These are phyloP conservation scores for Phalangium opilio DNA, from an alignment of 2,888 invertebrate species.

Conservation along the genomic window DNA sequence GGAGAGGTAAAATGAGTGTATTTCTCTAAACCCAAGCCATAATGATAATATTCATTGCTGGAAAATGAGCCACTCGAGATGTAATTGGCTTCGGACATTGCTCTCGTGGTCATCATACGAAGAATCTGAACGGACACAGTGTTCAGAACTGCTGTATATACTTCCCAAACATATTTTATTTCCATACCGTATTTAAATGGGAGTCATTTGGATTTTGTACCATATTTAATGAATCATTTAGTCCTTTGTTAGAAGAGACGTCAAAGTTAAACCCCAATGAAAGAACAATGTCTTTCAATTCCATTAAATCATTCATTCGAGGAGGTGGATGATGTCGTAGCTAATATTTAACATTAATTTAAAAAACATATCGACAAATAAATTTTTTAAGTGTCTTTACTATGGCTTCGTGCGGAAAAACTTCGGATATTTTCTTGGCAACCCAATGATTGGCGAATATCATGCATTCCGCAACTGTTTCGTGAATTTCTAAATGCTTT, in stretches of 20 bases:
- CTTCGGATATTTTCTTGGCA: conserved; percentile 27
- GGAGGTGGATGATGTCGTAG: conserved; percentile 30
- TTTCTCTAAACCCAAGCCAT: conserved; percentile 27
- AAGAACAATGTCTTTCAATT: conserved; percentile 26
- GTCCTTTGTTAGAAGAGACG: conserved; percentile 26
- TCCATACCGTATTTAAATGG: conserved; percentile 26
- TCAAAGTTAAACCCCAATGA: conserved; percentile 26
- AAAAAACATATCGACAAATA: conserved; percentile 4
- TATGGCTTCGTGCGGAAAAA: conserved; percentile 26
- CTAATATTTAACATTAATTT: conserved; percentile 21
- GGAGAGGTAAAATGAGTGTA: conserved; percentile 40
- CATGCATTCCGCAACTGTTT: conserved; percentile 32
- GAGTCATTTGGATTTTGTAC: conserved; percentile 28
- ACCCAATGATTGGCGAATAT: conserved; percentile 33
- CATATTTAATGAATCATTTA: conserved; percentile 28
- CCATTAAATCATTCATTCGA: conserved; percentile 27
- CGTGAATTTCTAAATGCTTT: conserved; percentile 29
- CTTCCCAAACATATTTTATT: background rate
- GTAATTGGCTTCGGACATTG: conserved; percentile 31
- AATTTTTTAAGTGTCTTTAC: conserved; percentile 10
- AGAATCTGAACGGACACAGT: conserved; percentile 22
- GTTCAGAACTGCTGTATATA: no score
- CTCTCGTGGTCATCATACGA: conserved; percentile 28
- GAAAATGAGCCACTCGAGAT: conserved; percentile 27
- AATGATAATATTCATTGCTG: conserved; percentile 27